Evolutionary conservation across 2,888 invertebrate genomes (phyloP).

Genomic region (Parochlus steinenii): DNA sequence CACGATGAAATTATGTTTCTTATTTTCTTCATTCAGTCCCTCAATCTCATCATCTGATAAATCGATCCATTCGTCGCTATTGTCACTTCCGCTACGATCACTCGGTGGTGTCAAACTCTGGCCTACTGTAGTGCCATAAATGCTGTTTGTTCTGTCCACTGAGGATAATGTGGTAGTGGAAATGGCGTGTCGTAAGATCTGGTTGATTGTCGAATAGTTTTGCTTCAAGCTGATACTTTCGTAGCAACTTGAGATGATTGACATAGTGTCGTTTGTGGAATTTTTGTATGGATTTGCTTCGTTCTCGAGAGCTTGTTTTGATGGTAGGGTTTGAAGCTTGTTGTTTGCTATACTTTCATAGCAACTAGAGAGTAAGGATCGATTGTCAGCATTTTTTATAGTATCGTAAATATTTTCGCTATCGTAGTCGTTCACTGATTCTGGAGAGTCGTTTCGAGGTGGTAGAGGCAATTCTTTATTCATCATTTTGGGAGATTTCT

Average conservation of each 20-base stretch:
- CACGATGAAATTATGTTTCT: constrained; percentile 26
- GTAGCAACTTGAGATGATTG: constrained; percentile 27
- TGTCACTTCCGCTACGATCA: constrained; percentile 20
- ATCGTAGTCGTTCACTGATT: constrained; percentile 15
- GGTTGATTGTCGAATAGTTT: constrained; percentile 11
- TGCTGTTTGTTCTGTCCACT: constrained; percentile 29
- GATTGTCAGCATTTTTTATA: constrained; percentile 37
- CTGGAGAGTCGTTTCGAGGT: constrained; percentile 15
- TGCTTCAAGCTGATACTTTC: constrained; percentile 24
- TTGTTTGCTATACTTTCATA: too few species aligned
- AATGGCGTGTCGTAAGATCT: constrained; percentile 22
- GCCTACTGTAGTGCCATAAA: constrained; percentile 26
- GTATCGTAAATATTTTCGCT: constrained; percentile 46
- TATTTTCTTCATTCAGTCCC: constrained; percentile 1
- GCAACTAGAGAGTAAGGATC: constrained; percentile 36
- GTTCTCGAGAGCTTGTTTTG: constrained; percentile 11
- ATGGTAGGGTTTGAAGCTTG: neutral
- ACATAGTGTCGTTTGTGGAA: constrained; percentile 19
- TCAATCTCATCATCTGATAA: constrained; percentile 22
- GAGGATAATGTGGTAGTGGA: constrained; percentile 28
- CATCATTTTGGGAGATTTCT: constrained; percentile 14
- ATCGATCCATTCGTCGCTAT: constrained; percentile 30
- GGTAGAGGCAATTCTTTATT: constrained; percentile 3
- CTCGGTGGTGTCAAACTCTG: constrained; percentile 13
- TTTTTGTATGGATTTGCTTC: constrained; percentile 21